Evolutionary conservation across 2,797 vertebrate species (phyloP), one percentile per base, ranked within the genome.

Genomic region (Tamandua tetradactyla): DNA sequence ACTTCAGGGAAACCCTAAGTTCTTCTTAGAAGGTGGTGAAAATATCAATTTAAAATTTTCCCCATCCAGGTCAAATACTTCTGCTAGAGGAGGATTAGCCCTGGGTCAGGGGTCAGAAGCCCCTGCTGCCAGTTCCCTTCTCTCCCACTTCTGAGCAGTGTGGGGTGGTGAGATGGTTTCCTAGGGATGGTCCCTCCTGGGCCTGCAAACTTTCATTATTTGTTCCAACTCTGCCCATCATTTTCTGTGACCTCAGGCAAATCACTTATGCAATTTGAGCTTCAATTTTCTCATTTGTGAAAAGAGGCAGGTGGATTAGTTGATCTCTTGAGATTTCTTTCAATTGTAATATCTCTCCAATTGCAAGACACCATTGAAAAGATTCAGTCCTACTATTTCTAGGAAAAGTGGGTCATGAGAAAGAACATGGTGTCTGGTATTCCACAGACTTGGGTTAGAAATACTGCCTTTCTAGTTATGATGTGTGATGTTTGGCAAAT

Each of bases 231-330:
- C 44, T 57, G 49, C 17, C 35, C 71, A 25, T 85, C n/a, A 35
- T 75, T 74, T 96, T 47, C 47, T 84, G 12, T 69, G 47, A 80
- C 35, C n/a, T 5, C 12, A 12, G 32, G 72, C 37, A 89, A 91
- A 74, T 71, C 49, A 89, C 20, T 86, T 64, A 72, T 2, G 80
- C 23, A 47, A 49, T 82, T 59, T 78, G 12, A 82, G 76, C 32
- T 91, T 82, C 17, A 89, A 0, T 72, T 32, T 69, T 86, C 57
- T 82, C 42, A 42, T 62, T 89, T 94, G 52, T 86, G 57, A 92
- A 64, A 64, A 80, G 27, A 92, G 20, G 76, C 40, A 30, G 20
- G 22, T 57, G 25, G 40, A 64, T 81, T 78, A 88, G 59, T 42
- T 62, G 18, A 55, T 72, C 47, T 81, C 62, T 78, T 85, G 66